A percentile compares a stretch with the other conserved stretches of the same genome.
Evolutionary conservation across 2,888 invertebrate species (phyloP).

Genomic region (Allolobophora icterica): DNA sequence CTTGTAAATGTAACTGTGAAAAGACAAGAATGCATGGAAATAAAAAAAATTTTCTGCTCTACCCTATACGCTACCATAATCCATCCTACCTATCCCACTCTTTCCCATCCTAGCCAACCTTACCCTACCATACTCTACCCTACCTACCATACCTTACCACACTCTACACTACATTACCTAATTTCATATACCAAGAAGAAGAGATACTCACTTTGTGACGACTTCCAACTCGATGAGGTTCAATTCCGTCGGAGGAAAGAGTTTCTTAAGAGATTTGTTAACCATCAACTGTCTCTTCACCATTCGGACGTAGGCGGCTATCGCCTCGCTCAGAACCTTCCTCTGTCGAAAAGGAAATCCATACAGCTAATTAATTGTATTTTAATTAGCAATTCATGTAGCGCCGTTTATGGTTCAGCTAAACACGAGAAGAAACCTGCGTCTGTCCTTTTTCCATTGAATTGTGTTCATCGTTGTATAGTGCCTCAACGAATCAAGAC

Average conservation of each 20-base stretch:
- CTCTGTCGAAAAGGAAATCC: slow-evolving; percentile 26
- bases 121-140: too few relatives aligned
- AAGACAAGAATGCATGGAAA: too few relatives aligned
- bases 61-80: background rate
- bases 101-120: too few relatives aligned
- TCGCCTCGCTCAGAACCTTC: slow-evolving; percentile 17
- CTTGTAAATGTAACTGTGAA: too few relatives aligned
- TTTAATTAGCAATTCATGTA: too few relatives aligned
- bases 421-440: too few relatives aligned
- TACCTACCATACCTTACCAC: background rate
- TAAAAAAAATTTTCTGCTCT: too few relatives aligned
- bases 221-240: slow-evolving; percentile 15
- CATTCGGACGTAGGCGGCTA: slow-evolving; percentile 12
- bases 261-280: background rate
- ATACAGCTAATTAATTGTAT: background rate
- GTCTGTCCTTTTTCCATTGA: too few relatives aligned
- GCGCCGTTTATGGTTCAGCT: too few relatives aligned
- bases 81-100: background rate
- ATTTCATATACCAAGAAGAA: background rate
- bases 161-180: background rate
- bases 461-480: too few relatives aligned
- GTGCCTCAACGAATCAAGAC: too few relatives aligned
- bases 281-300: background rate
- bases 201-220: background rate
- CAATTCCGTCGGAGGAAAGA: slow-evolving; percentile 31